Conservation (phyloP, 2,888 invertebrate species). For the Oegoconia quadripuncta region DNA sequence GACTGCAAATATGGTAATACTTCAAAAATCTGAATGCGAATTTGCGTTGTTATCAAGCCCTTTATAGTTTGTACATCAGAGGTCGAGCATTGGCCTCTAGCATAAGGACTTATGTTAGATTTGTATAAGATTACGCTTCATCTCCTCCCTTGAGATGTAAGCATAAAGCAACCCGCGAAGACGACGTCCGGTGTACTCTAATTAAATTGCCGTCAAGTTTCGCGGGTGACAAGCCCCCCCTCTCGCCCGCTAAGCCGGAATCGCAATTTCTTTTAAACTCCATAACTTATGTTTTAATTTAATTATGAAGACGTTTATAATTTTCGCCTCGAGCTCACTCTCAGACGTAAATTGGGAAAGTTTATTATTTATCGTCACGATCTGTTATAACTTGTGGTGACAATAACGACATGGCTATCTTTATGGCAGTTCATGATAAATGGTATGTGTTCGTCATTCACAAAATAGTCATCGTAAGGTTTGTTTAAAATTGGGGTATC, state of each 20-base stretch:
- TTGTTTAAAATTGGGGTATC: background rate
- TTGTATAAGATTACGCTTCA: background rate
- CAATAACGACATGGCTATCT: constrained; percentile 31
- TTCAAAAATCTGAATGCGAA: too few relatives aligned
- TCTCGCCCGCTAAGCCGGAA: constrained; percentile 42
- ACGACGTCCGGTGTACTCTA: constrained; percentile 34
- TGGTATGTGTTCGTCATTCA: background rate
- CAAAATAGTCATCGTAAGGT: too few relatives aligned
- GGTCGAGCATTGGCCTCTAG: too few relatives aligned
- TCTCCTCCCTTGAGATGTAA: background rate
- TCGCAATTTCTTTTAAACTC: constrained; percentile 64
- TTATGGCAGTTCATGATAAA: constrained; percentile 8
- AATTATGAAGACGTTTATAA: constrained; percentile 65
- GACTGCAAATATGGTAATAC: too few relatives aligned
- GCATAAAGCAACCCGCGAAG: constrained; percentile 13
- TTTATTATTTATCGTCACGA: constrained; percentile 64
- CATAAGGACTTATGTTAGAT: too few relatives aligned
- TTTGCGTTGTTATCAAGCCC: too few relatives aligned
- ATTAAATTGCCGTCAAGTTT: constrained; percentile 60
- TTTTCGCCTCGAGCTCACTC: constrained; percentile 45
- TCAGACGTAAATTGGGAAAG: constrained; percentile 56
- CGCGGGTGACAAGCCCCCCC: constrained; percentile 39
- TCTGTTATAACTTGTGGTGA: constrained; percentile 39
- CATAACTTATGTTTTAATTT: constrained; percentile 69
- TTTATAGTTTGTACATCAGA: too few relatives aligned